Evolutionary conservation across 2,113 vertebrate species (phyloP).

Genomic region (Pelusios castaneus): DNA sequence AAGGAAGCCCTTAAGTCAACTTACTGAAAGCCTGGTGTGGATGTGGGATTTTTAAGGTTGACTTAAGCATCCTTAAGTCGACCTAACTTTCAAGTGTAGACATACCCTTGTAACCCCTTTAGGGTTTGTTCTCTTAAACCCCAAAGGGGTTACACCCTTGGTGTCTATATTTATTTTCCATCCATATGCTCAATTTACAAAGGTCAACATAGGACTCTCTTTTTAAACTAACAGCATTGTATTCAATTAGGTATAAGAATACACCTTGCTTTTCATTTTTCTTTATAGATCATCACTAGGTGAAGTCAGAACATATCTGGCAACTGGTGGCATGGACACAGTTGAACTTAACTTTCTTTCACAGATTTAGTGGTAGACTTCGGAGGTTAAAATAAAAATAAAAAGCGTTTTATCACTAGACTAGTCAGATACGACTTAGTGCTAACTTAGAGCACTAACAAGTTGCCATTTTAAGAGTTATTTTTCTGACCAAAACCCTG

Average conservation of each 20-base stretch:
- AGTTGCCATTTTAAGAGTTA: background rate
- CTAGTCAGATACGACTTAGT: accelerated
- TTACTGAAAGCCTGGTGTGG: too few species aligned
- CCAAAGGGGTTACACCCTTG: too few species aligned
- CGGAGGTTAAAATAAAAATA: background rate
- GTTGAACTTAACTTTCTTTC: background rate
- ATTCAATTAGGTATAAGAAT: background rate
- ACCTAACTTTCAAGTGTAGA: too few species aligned
- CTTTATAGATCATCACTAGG: accelerated
- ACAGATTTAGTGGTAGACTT: background rate
- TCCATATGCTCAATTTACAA: background rate
- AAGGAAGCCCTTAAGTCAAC: too few species aligned
- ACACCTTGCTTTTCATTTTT: accelerated
- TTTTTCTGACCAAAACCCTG: background rate
- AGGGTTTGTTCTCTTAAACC: too few species aligned
- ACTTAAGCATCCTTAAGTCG: too few species aligned
- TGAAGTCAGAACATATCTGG: background rate
- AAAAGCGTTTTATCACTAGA: accelerated
- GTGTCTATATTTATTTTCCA: background rate
- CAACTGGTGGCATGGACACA: background rate
- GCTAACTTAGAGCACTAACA: accelerated
- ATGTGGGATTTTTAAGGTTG: too few species aligned
- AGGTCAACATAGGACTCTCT: background rate
- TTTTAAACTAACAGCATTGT: accelerated
- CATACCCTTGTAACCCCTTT: too few species aligned